Percentiles rank a stretch among this genome's conserved stretches.
Conservation (phyloP, 2,888 invertebrate genomes). For the Blastobasis lacticolella region DNA sequence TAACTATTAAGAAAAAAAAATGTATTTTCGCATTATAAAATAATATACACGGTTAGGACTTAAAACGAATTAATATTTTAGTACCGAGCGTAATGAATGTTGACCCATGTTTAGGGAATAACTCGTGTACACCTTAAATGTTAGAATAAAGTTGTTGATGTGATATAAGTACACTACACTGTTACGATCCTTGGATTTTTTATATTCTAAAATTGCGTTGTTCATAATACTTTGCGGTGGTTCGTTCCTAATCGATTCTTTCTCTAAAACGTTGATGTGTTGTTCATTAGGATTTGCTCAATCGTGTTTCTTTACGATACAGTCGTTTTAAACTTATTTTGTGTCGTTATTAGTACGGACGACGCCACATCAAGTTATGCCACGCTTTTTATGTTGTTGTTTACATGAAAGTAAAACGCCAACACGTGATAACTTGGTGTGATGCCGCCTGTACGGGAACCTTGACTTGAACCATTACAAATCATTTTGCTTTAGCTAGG, state of each 20-base stretch:
- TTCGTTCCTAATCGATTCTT: constrained; percentile 65
- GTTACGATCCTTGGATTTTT: constrained; percentile 45
- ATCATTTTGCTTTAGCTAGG: neutral
- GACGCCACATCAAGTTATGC: neutral
- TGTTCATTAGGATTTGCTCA: constrained; percentile 66
- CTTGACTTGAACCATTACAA: neutral
- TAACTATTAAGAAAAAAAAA: constrained; percentile 52
- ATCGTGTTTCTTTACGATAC: constrained; percentile 48
- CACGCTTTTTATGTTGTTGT: no score
- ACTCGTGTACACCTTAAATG: constrained; percentile 57
- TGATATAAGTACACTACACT: constrained; percentile 54
- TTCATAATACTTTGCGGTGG: constrained; percentile 41
- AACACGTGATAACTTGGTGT: no score
- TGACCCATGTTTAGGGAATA: constrained; percentile 54
- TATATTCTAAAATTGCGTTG: constrained; percentile 55
- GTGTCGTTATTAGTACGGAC: neutral
- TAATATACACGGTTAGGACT: constrained; percentile 65
- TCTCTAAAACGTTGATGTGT: constrained; percentile 44
- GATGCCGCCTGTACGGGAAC: neutral
- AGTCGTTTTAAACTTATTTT: constrained; percentile 19
- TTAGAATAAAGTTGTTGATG: constrained; percentile 58
- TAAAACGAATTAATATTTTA: constrained; percentile 69
- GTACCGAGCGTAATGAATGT: constrained; percentile 61
- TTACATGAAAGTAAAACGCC: no score
- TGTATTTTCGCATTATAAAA: constrained; percentile 72